Percentiles rank a stretch among this genome's conserved stretches.
Evolutionary conservation across 1,140 invertebrate genomes (phyloP).

Genomic region (Laupala kohalensis): DNA sequence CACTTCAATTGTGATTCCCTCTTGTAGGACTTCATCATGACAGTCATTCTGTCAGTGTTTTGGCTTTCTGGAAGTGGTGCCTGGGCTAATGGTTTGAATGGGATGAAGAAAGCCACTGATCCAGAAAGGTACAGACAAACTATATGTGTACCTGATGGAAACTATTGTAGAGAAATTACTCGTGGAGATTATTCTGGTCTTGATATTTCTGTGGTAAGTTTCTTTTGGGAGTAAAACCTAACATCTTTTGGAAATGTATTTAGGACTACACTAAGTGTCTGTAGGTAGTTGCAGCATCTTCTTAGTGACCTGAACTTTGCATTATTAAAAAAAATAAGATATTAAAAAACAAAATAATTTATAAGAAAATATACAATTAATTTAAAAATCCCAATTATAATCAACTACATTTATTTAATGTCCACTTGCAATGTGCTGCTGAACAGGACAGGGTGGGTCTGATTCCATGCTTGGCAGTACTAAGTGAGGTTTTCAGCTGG

Average conservation of each 20-base stretch:
- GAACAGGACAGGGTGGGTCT: too few species aligned
- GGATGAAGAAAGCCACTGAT: conserved; percentile 40
- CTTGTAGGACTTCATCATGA: conserved; percentile 46
- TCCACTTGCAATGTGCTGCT: too few species aligned
- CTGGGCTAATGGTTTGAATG: conserved; percentile 47
- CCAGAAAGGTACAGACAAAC: conserved; percentile 20
- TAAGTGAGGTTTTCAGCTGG: too few species aligned
- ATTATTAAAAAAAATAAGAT: too few species aligned
- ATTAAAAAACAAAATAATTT: too few species aligned
- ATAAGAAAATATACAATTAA: too few species aligned
- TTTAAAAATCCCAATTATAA: not conserved
- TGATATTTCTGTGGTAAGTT: conserved; percentile 48
- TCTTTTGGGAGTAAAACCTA: too few species aligned
- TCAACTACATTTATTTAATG: conserved; percentile 2
- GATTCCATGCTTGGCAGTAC: too few species aligned
- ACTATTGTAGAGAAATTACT: not conserved
- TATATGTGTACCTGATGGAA: not conserved
- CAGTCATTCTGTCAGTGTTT: conserved; percentile 43
- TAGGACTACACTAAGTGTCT: too few species aligned
- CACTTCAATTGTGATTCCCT: conserved; percentile 9
- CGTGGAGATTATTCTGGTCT: conserved; percentile 38
- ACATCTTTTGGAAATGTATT: too few species aligned
- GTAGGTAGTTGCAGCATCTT: too few species aligned
- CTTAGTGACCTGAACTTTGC: too few species aligned
- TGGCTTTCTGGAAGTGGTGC: conserved; percentile 53